Percentiles rank a stretch among this genome's conserved stretches.
These are phyloP conservation scores for Onychomys arenicola DNA, from an alignment of 2,797 vertebrate species.

Conservation along the genomic window DNA sequence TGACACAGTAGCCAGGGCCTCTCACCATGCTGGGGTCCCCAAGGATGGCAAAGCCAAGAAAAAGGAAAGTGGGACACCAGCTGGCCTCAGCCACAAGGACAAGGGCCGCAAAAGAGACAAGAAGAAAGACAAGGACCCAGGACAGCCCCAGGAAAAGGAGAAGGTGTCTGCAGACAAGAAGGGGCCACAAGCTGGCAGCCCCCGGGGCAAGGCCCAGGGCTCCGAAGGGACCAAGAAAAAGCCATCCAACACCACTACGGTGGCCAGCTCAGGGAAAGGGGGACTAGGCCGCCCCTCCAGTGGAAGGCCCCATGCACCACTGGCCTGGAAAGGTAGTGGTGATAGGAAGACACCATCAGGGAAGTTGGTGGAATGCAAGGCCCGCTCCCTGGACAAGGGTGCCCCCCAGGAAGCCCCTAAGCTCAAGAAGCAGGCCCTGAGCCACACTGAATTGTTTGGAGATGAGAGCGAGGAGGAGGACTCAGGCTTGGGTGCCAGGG, in stretches of 20 bases:
- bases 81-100: conserved; percentile 49
- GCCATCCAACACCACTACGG: conserved; percentile 66
- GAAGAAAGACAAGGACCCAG: conserved; percentile 76
- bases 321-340: conserved; percentile 56
- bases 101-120: conserved; percentile 75
- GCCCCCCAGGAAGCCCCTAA: conserved; percentile 56
- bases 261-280: conserved; percentile 84
- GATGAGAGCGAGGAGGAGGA: conserved; percentile 96
- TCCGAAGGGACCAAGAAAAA: conserved; percentile 86
- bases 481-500: neutral
- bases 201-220: conserved; percentile 82
- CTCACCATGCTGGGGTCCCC: conserved; percentile 74
- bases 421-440: conserved; percentile 88
- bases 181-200: conserved; percentile 61
- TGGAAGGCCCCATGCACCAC: conserved; percentile 69
- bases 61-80: conserved; percentile 80
- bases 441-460: conserved; percentile 95
- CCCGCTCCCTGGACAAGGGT: conserved; percentile 80
- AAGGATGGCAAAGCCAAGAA: conserved; percentile 87
- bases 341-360: conserved; percentile 81
- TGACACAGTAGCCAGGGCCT: neutral
- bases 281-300: conserved; percentile 75
- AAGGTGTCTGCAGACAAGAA: conserved; percentile 80
- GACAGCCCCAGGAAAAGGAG: conserved; percentile 83
- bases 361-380: conserved; percentile 83